Evolutionary conservation across 2,888 invertebrate genomes (phyloP), one percentile per base, ranked within the genome.

Genomic region (Acheta domesticus): DNA sequence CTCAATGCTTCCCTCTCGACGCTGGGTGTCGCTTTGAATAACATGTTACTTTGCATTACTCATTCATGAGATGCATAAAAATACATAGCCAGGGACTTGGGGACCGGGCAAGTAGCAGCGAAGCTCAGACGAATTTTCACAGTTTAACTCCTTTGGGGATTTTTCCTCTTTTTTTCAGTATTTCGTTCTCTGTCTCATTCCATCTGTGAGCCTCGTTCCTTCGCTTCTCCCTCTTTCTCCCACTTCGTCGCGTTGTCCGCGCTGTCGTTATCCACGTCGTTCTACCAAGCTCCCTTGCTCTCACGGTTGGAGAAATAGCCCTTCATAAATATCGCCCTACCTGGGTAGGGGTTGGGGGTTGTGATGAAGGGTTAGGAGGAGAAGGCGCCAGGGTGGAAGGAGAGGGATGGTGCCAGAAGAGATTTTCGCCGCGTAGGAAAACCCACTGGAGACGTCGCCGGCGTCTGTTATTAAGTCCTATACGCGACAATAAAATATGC

Each of bases 11-110:
- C 62, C 14, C 14, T 62, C n/a, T 5, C 62, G 14, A 4, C n/a
- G 14, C 36, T n/a, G n/a, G n/a, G 62, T 19, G 62, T 62, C 62
- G 62, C 62, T 62, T 62, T 62, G 62, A 62, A 62, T 62, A 62
- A 62, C 62, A 62, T n/a, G 62, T 62, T 62, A 62, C 62, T 62
- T 62, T 62, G n/a, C 62, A 62, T 62, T 62, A 62, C 62, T 62
- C 62, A 62, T 62, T 62, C 62, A 62, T 62, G 62, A 62, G n/a
- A 62, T 62, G 62, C 62, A 62, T 62, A 62, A 62, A 62, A 62
- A 62, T 62, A 62, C 62, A 62, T 62, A 62, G 62, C 62, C 62
- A 62, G 62, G 62, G 62, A 62, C 62, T 62, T n/a, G n/a, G 62
- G 62, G 62, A 62, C 62, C 14, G n/a, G n/a, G 62, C 62, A 62